Evolutionary conservation across 2,113 vertebrate genomes (phyloP), one percentile per base, ranked within the genome.

Genomic region (Prunella himalayana): DNA sequence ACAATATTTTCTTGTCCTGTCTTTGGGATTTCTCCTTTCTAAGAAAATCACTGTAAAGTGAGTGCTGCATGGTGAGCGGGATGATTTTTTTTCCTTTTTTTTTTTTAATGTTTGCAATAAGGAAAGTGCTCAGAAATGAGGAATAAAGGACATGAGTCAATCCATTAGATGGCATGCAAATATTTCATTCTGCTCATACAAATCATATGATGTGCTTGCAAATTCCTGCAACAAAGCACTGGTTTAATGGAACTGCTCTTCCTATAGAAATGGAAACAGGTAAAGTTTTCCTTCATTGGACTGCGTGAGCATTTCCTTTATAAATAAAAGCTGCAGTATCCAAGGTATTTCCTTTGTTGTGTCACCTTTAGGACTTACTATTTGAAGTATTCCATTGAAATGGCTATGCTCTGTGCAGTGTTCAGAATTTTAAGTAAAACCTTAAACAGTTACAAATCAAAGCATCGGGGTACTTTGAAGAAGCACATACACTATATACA

Each of bases 371-470:
- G 88, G 94, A 97, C 94, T 97, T 93, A 94, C 41, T 95, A 97
- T 97, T 95, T 97, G 96, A 98, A 97, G 88, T 95, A 93, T 82
- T 96, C 96, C 94, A 95, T 95, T 91, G 97, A 96, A 98, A 97
- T 59, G 86, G 82, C 92, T 96, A 68, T 37, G 86, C 86, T 85
- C 84, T 71, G 81, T 3, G 8, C 80, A 77, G 85, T 95, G 96
- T 91, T 96, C 90, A 96, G 97, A 97, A 97, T 97, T 97, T 96
- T 97, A 97, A 97, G 92, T 83, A 92, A 97, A 94, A 96, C 84
- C 95, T 98, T 97, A 96, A 98, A 93, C 86, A 97, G 91, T 96
- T 97, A 95, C 95, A 97, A 97, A 96, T 95, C 87, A 95, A 93
- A 88, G 88, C 87, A 93, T 82, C 27, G 60, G 76, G 83, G 82